Evolutionary conservation across 2,888 invertebrate genomes (phyloP).

Genomic region (Priocnemis perturbator): DNA sequence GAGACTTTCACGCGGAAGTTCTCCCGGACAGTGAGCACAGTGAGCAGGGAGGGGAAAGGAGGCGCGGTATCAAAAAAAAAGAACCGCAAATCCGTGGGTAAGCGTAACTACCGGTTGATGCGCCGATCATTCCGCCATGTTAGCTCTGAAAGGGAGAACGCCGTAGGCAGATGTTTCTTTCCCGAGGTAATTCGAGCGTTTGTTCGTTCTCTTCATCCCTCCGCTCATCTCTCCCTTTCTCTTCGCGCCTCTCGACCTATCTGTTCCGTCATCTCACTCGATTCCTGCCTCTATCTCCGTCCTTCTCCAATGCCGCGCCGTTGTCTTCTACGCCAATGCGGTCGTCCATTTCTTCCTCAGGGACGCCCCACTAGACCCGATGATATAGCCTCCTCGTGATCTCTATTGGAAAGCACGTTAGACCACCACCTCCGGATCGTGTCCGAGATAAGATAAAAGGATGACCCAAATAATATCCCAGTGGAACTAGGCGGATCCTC

Average conservation of each 20-base stretch:
- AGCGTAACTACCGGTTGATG: conserved; percentile 72
- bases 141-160: conserved; percentile 70
- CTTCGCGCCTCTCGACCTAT: conserved; percentile 6
- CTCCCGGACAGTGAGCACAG: conserved; percentile 14
- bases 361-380: conserved; percentile 28
- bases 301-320: neutral
- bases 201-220: conserved; percentile 22
- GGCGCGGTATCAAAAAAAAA: conserved; percentile 54
- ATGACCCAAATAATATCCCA: conserved; percentile 37
- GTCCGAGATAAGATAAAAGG: conserved; percentile 49
- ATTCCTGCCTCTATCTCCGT: neutral
- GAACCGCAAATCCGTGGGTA: conserved; percentile 74
- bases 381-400: conserved; percentile 30
- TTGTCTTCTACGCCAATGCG: conserved; percentile 9
- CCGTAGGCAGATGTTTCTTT: conserved; percentile 68
- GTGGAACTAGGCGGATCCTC: conserved; percentile 20
- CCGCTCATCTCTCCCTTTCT: conserved; percentile 2
- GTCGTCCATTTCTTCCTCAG: conserved; percentile 14
- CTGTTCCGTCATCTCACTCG: neutral
- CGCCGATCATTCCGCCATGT: conserved; percentile 75
- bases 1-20: too few relatives aligned
- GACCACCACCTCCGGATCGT: conserved; percentile 44
- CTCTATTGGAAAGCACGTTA: conserved; percentile 45
- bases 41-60: conserved; percentile 27
- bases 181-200: conserved; percentile 53